Evolutionary conservation across 2,888 invertebrate species (phyloP), one percentile per base, ranked within the genome.

Genomic region (Aphidius colemani): DNA sequence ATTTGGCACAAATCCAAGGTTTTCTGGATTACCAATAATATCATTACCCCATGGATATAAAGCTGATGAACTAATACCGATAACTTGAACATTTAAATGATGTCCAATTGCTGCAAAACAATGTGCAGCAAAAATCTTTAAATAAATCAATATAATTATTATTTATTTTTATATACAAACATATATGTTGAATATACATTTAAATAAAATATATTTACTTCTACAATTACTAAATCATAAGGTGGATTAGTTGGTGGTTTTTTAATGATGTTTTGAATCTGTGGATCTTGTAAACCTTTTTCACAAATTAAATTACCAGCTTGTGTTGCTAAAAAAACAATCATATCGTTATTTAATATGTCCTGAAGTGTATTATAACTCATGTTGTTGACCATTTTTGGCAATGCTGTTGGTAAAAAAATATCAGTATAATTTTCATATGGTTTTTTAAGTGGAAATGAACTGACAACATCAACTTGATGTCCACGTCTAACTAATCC

Each of bases 401-500:
- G 6, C 0, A 66, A 62, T 7, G 66, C 64, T 7, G 65, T 59
- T 7, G 71, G 69, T 5, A 70, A 48, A 0, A 65, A 65, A 7
- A 84, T 72, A 59, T 85, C 84, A 3, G 72, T 78, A 50, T 84
- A 78, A 69, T 82, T 84, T 0, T 76, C 66, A 41, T 78, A 71
- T 7, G 74, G 70, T 39, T 80, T 74, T 63, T 77, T 77, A 56
- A 77, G 67, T 0, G 83, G 81, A 60, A 82, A 82, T 41, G 80
- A 72, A 57, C 83, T 79, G 8, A 80, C 69, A 4, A 81, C 74
- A 55, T 82, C 82, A 4, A 85, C 81, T 60, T 83, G 83, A 66
- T 87, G 86, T 0, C 86, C 85, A 11, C 80, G 75, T 7, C 70
- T 72, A 0, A 84, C 77, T 1, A 86, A 75, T 9, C 82, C 83